Percentiles rank a stretch among this genome's conserved stretches.
Evolutionary conservation across 2,888 invertebrate genomes (phyloP).

Genomic region (Morpho achilles): DNA sequence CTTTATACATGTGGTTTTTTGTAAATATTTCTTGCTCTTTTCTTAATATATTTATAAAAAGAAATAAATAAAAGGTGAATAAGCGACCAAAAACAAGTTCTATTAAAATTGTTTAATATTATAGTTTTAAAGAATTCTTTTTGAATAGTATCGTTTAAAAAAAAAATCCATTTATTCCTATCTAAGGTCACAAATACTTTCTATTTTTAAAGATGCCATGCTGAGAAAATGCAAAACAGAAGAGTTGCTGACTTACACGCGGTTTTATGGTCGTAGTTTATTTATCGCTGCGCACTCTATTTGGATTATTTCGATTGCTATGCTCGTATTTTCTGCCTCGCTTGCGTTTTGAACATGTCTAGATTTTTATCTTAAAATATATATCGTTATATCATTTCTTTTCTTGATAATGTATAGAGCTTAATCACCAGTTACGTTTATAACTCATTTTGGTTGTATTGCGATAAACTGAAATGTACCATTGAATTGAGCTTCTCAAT

Average conservation of each 20-base stretch:
- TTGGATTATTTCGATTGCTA: conserved; percentile 23
- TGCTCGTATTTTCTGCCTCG: conserved; percentile 10
- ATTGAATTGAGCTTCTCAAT: too few species aligned
- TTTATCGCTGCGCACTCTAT: conserved; percentile 25
- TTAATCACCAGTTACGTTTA: too few species aligned
- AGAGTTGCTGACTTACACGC: conserved; percentile 31
- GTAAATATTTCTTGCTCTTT: too few species aligned
- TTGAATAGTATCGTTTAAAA: too few species aligned
- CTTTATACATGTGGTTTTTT: too few species aligned
- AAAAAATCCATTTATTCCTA: not conserved
- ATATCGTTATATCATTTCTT: not conserved
- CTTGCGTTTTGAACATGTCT: conserved; percentile 12
- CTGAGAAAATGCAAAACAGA: conserved; percentile 31
- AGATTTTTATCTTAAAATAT: conserved; percentile 2
- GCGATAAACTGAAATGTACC: not conserved
- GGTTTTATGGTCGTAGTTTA: conserved; percentile 26
- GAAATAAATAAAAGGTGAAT: too few species aligned
- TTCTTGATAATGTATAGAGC: too few species aligned
- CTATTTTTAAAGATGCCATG: conserved; percentile 17
- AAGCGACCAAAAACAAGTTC: too few species aligned
- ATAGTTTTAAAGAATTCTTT: too few species aligned
- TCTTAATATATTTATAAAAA: too few species aligned
- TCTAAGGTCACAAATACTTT: conserved; percentile 12
- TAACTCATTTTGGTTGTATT: not conserved
- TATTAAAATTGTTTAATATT: too few species aligned